These are phyloP conservation scores for Trichogramma dendrolimi DNA, from an alignment of 2,888 invertebrate species.

Conservation along the genomic window DNA sequence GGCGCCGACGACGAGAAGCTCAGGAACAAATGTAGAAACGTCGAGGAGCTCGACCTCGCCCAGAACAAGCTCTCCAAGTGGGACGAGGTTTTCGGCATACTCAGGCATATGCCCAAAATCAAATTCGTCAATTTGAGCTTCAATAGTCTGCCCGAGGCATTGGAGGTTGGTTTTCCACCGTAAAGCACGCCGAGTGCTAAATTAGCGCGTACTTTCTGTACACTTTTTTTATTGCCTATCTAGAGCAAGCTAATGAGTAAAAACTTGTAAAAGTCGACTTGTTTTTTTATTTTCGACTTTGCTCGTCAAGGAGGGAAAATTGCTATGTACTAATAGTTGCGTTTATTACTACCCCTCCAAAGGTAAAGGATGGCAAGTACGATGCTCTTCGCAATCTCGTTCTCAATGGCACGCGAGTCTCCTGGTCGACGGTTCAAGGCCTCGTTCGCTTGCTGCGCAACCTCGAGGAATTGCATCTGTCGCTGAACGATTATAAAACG, in stretches of 20 bases:
- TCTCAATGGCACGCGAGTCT: conserved; percentile 80
- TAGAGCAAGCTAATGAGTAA: neutral
- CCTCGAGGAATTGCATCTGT: conserved; percentile 87
- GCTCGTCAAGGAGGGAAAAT: too few species aligned
- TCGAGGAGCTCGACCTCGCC: conserved; percentile 90
- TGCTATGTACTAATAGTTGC: too few species aligned
- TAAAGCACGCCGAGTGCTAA: neutral
- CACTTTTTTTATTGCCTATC: neutral
- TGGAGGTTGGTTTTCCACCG: conserved; percentile 48
- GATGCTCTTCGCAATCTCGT: conserved; percentile 65
- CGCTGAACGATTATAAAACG: conserved; percentile 80
- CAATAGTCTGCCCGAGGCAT: conserved; percentile 73
- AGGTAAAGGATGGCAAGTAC: conserved; percentile 46
- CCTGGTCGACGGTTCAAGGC: conserved; percentile 78
- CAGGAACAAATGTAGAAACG: conserved; percentile 78
- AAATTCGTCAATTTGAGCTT: conserved; percentile 90
- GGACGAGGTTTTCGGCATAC: conserved; percentile 83
- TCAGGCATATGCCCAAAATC: conserved; percentile 82
- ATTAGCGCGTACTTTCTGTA: neutral
- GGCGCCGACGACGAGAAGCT: conserved; percentile 74
- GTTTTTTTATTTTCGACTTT: neutral
- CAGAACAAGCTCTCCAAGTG: conserved; percentile 87
- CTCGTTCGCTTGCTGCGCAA: conserved; percentile 72
- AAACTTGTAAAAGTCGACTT: neutral
- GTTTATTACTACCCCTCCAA: neutral